Conservation (phyloP, 2,888 invertebrate genomes). For the Flabesymbios commensalis region DNA sequence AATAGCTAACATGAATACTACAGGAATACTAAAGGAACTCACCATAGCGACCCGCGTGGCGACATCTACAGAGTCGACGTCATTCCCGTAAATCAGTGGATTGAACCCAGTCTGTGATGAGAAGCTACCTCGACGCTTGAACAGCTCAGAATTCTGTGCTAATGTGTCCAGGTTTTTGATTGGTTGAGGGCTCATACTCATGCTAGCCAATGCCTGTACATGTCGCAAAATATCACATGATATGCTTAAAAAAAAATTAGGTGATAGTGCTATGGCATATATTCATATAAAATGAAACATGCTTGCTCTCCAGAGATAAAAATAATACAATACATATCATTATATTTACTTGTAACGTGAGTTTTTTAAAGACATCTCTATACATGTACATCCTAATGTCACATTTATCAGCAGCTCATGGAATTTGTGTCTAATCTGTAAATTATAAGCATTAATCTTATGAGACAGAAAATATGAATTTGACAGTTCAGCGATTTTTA, state of each 20-base stretch:
- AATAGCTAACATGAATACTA: neutral
- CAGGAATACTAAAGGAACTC: slow-evolving; percentile 40
- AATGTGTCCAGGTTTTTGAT: slow-evolving; percentile 63
- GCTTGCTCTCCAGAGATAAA: too few relatives aligned
- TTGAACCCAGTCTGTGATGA: slow-evolving; percentile 66
- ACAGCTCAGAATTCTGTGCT: slow-evolving; percentile 56
- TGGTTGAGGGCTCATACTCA: slow-evolving; percentile 67
- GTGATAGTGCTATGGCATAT: too few relatives aligned
- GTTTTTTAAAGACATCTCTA: too few relatives aligned
- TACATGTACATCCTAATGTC: too few relatives aligned
- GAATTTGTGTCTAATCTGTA: too few relatives aligned
- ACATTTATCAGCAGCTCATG: too few relatives aligned
- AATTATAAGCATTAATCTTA: too few relatives aligned
- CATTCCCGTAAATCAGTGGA: slow-evolving; percentile 75
- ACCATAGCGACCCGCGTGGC: slow-evolving; percentile 98
- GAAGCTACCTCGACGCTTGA: slow-evolving; percentile 53
- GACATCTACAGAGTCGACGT: slow-evolving; percentile 97
- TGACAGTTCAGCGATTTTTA: too few relatives aligned
- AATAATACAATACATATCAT: too few relatives aligned
- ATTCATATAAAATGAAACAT: too few relatives aligned
- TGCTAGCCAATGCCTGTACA: slow-evolving; percentile 74
- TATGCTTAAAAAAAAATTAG: neutral
- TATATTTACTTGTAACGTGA: too few relatives aligned
- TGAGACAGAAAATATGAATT: too few relatives aligned
- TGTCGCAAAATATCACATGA: neutral